Percentiles rank a stretch among this genome's conserved stretches.
phyloP scores from a whole-genome alignment of 2,888 invertebrate species.

The Alitta virens region DNA sequence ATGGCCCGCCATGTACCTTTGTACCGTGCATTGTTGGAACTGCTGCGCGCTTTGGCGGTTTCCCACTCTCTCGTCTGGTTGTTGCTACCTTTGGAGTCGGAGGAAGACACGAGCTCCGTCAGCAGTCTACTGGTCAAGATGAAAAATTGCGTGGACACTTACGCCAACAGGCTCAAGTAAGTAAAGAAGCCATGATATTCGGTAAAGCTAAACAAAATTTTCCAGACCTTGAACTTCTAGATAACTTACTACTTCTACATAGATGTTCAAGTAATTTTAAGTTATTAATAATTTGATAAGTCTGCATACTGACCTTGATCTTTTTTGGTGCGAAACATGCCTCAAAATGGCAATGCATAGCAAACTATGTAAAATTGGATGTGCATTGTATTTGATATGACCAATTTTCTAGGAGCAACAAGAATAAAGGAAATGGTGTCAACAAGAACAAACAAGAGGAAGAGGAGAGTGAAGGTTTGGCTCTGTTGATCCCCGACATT shows the following conservation, averaged over 20 bases:
- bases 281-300: too few relatives aligned
- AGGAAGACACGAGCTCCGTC: constrained; percentile 58
- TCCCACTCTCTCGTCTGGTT: constrained; percentile 66
- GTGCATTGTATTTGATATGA: too few relatives aligned
- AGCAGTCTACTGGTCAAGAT: constrained; percentile 79
- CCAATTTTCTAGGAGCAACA: constrained; percentile 32
- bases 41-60: constrained; percentile 74
- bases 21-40: constrained; percentile 77
- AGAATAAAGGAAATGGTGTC: constrained; percentile 31
- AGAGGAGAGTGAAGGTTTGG: constrained; percentile 86
- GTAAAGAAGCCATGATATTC: too few relatives aligned
- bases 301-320: too few relatives aligned
- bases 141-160: constrained; percentile 88
- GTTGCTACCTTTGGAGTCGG: constrained; percentile 63
- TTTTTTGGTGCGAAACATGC: too few relatives aligned
- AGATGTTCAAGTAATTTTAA: too few relatives aligned
- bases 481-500: constrained; percentile 85
- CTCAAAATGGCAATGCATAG: too few relatives aligned
- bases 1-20: constrained; percentile 95
- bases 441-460: constrained; percentile 62
- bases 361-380: too few relatives aligned
- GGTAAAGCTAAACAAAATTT: too few relatives aligned
- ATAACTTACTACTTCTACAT: too few relatives aligned
- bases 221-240: too few relatives aligned
- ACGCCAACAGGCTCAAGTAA: constrained; percentile 65